These are phyloP conservation scores for Sphinx pinastri DNA, from an alignment of 2,888 invertebrate genomes.

Conservation along the genomic window DNA sequence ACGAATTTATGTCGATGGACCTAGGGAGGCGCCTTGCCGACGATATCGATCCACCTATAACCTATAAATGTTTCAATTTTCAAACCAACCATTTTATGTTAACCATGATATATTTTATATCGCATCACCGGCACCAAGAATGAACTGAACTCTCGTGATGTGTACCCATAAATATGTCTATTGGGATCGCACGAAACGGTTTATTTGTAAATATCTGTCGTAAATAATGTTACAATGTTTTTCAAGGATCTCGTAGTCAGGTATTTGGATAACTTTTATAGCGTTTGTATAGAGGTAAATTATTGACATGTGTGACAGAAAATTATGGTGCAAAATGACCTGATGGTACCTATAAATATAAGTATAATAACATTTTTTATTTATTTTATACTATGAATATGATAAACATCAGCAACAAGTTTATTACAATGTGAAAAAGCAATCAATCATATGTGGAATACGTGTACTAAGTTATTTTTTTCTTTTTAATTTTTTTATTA, in stretches of 20 bases:
- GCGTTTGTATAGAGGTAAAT: background rate
- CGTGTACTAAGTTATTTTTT: background rate
- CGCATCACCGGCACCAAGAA: conserved; percentile 38
- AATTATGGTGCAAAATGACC: background rate
- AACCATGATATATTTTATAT: conserved; percentile 50
- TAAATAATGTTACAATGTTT: conserved; percentile 15
- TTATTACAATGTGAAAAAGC: background rate
- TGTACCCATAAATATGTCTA: conserved; percentile 25
- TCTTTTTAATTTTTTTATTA: background rate
- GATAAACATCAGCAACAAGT: background rate
- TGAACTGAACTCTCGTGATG: conserved; percentile 30
- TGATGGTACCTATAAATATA: background rate
- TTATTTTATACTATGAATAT: background rate
- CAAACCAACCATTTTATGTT: conserved; percentile 60
- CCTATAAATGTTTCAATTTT: conserved; percentile 80
- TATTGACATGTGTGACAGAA: background rate
- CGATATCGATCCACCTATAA: conserved; percentile 71
- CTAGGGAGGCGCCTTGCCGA: conserved; percentile 55
- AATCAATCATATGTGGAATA: background rate
- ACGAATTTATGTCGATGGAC: conserved; percentile 81
- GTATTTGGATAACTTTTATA: conserved; percentile 1
- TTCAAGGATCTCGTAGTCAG: conserved; percentile 17
- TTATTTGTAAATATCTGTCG: conserved; percentile 25
- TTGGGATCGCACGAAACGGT: conserved; percentile 24
- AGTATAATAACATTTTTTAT: too few relatives aligned